These are phyloP conservation scores for human (Homo sapiens) DNA, from an alignment of 2,113 vertebrate genomes.

Conservation along the genomic window GRCh38 chr14:23317001-23317500, in stretches of 20 bases:
- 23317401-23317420: not conserved
- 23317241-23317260: not conserved
- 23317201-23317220: not conserved
- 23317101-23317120: not conserved
- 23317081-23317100: constrained; percentile 35
- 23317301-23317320: not conserved
- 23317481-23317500: constrained; percentile 8
- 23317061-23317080: not conserved
- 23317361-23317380: not conserved
- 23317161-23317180: not conserved
- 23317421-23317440: not conserved
- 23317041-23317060: not conserved
- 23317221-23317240: not conserved
- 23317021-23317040: not conserved
- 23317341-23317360: not conserved
- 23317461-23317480: not conserved
- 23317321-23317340: not conserved
- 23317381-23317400: not conserved
- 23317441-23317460: not conserved
- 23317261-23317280: not conserved
- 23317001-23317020: not conserved
- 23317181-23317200: not conserved
- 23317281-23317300: not conserved
- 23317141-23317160: not conserved
- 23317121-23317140: not conserved